Conservation (phyloP, 2,888 invertebrate genomes). For the Fragum fragum region DNA sequence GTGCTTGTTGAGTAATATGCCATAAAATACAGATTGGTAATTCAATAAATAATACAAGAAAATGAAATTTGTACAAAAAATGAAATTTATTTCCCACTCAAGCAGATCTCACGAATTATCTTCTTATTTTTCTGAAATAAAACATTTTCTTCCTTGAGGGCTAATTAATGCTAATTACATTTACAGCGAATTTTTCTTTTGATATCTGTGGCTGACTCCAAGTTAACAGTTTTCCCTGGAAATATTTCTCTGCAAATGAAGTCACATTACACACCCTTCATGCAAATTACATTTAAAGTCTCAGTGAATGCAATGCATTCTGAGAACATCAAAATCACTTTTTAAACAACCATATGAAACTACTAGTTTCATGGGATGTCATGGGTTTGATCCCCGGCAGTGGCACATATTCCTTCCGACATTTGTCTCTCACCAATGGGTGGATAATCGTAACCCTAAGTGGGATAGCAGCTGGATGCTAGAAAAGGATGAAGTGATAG, state of each 20-base stretch:
- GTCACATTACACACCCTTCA: background rate
- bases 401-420: too few relatives aligned
- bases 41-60: constrained; percentile 1
- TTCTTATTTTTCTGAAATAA: background rate
- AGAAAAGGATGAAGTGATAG: too few relatives aligned
- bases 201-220: background rate
- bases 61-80: background rate
- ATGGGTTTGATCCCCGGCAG: too few relatives aligned
- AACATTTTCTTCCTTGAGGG: constrained; percentile 3
- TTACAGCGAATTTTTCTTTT: constrained; percentile 11
- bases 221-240: constrained; percentile 14
- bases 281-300: background rate
- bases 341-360: too few relatives aligned
- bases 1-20: too few relatives aligned
- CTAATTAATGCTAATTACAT: constrained; percentile 6
- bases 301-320: too few relatives aligned
- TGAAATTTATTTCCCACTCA: constrained; percentile 1
- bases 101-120: background rate
- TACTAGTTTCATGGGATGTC: too few relatives aligned
- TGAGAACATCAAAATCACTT: too few relatives aligned
- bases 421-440: too few relatives aligned
- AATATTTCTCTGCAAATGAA: constrained; percentile 4
- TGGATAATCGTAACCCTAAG: too few relatives aligned
- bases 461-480: too few relatives aligned
- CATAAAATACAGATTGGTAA: background rate